Percentiles rank a stretch among this genome's conserved stretches.
Conservation (phyloP, 2,888 invertebrate genomes). For the Lissocephala sabroskyi region DNA sequence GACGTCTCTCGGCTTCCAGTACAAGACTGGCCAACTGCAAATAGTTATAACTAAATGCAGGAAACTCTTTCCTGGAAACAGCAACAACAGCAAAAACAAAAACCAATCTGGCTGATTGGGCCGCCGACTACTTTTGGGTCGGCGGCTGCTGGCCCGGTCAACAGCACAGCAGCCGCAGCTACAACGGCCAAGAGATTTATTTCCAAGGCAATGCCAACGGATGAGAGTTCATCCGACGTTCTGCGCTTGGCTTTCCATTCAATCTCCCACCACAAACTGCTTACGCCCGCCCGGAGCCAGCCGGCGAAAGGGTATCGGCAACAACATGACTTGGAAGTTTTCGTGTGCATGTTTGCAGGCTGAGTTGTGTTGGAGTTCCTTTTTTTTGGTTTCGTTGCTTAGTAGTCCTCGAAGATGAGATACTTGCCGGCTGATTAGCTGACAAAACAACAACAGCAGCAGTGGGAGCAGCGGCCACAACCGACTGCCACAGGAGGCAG, state of each 20-base stretch:
- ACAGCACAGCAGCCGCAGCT: not conserved
- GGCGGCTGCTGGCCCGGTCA: no score
- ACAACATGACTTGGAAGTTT: slow-evolving; percentile 55
- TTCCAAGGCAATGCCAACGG: no score
- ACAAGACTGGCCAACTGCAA: no score
- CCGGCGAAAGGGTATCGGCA: not conserved
- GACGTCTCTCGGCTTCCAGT: no score
- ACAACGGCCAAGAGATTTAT: slow-evolving; percentile 11
- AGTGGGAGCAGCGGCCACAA: slow-evolving; percentile 19
- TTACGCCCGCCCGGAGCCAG: no score
- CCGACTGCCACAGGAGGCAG: no score
- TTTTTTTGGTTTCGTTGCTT: slow-evolving; percentile 43
- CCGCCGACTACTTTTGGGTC: slow-evolving; percentile 30
- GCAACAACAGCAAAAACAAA: slow-evolving; percentile 25
- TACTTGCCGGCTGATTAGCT: slow-evolving; percentile 70
- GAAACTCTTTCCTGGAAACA: slow-evolving; percentile 61
- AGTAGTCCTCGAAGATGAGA: slow-evolving; percentile 69
- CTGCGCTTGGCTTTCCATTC: no score
- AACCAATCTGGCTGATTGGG: slow-evolving; percentile 40
- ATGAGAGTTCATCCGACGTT: no score
- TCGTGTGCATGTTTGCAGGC: no score
- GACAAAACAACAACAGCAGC: slow-evolving; percentile 49
- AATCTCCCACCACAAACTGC: no score
- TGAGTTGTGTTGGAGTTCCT: no score
- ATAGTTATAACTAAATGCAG: slow-evolving; percentile 59